phyloP scores from a whole-genome alignment of 2,888 invertebrate genomes.

The Agonopterix heracliana region DNA sequence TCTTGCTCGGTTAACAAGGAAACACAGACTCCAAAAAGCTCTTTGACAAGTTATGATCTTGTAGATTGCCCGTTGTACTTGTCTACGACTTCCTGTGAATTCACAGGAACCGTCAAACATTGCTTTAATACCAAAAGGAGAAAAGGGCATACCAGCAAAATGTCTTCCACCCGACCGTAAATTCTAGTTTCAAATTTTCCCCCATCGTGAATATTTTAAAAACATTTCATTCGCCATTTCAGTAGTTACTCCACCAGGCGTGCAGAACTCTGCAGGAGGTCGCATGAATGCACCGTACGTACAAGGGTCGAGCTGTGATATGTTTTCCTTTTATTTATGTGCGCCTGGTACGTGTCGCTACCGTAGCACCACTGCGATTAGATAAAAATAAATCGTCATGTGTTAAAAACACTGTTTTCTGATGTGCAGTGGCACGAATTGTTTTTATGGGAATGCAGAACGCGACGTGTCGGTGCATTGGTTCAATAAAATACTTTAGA shows the following conservation, averaged over 20 bases:
- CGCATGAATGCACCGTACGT: conserved; percentile 49
- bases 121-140: neutral
- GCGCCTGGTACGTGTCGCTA: conserved; percentile 39
- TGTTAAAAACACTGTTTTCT: conserved; percentile 15
- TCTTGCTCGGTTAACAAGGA: no score
- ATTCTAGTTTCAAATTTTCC: conserved; percentile 37
- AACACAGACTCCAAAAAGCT: no score
- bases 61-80: no score
- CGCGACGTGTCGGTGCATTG: neutral
- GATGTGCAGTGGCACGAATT: conserved; percentile 4
- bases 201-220: conserved; percentile 42
- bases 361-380: conserved; percentile 21
- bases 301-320: conserved; percentile 49
- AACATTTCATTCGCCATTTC: conserved; percentile 52
- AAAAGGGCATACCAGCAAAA: neutral
- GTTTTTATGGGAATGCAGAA: conserved; percentile 7
- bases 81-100: no score
- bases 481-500: conserved; percentile 1
- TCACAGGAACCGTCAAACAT: no score
- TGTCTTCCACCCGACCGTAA: neutral
- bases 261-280: conserved; percentile 48
- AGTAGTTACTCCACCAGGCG: conserved; percentile 50
- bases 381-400: conserved; percentile 18
- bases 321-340: conserved; percentile 56
- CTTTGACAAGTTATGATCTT: no score